These are phyloP conservation scores for Eolophus roseicapilla DNA, from an alignment of 2,113 vertebrate genomes.

Conservation along the genomic window DNA sequence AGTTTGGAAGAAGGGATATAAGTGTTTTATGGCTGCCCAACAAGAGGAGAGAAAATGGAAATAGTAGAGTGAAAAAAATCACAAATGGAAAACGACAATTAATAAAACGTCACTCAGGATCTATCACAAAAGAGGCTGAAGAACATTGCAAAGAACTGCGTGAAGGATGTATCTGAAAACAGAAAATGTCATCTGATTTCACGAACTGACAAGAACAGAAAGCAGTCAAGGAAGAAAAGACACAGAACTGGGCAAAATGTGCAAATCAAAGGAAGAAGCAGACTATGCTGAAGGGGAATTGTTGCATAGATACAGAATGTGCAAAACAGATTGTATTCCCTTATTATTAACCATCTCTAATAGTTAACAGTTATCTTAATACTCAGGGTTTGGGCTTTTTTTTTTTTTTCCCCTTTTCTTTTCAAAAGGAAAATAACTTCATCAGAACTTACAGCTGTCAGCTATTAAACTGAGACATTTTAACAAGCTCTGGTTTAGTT, in stretches of 20 bases:
- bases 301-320: neutral
- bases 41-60: neutral
- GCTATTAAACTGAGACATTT: neutral
- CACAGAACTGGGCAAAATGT: neutral
- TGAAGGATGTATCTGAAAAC: neutral
- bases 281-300: neutral
- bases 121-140: neutral
- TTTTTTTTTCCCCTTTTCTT: neutral
- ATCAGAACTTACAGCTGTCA: neutral
- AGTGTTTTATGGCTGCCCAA: accelerated
- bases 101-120: neutral
- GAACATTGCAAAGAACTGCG: neutral
- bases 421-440: neutral
- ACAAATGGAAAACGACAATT: neutral
- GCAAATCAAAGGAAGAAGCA: neutral
- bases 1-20: neutral
- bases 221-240: neutral
- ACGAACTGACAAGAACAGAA: neutral
- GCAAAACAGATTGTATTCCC: neutral
- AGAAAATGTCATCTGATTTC: neutral
- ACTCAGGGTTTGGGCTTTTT: neutral
- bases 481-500: neutral
- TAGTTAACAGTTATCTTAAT: neutral
- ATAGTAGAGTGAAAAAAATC: neutral
- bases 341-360: neutral